phyloP scores from a whole-genome alignment of 1,140 invertebrate species.

The Danaus melanippus region DNA sequence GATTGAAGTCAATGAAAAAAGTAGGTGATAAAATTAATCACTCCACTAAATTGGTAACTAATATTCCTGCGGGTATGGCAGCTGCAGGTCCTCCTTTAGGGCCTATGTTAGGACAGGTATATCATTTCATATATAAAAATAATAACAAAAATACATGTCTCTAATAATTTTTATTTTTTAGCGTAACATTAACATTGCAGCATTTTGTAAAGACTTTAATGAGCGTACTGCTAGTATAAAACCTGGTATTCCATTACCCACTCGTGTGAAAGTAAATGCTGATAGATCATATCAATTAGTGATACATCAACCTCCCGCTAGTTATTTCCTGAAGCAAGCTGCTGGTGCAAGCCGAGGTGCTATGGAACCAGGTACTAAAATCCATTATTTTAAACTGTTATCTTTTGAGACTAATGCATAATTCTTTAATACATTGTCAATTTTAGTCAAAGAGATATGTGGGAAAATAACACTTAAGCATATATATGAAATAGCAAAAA shows the following conservation, averaged over 20 bases:
- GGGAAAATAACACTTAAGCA: conserved; percentile 97
- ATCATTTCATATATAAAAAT: not conserved
- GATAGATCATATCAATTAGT: conserved; percentile 89
- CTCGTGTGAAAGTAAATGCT: conserved; percentile 84
- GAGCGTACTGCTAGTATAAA: conserved; percentile 93
- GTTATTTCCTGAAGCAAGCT: conserved; percentile 94
- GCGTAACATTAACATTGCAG: conserved; percentile 95
- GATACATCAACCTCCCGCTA: conserved; percentile 88
- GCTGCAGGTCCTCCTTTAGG: conserved; percentile 91
- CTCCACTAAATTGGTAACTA: conserved; percentile 78
- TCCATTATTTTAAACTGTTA: not conserved
- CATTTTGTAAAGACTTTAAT: conserved; percentile 99
- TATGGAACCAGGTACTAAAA: conserved; percentile 79
- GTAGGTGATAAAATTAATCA: conserved; percentile 82
- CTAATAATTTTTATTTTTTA: conserved; percentile 58
- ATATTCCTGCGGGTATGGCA: conserved; percentile 91
- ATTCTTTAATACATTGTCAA: conserved; percentile 13
- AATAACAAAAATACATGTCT: too few species aligned
- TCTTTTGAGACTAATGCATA: not conserved
- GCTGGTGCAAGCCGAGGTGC: conserved; percentile 90
- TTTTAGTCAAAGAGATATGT: conserved; percentile 82
- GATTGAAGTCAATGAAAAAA: conserved; percentile 80
- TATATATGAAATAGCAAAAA: conserved; percentile 97
- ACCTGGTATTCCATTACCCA: conserved; percentile 92
- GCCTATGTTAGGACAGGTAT: conserved; percentile 91